Conservation (phyloP, 2,888 invertebrate genomes). For the Drosophila seclusa region DNA sequence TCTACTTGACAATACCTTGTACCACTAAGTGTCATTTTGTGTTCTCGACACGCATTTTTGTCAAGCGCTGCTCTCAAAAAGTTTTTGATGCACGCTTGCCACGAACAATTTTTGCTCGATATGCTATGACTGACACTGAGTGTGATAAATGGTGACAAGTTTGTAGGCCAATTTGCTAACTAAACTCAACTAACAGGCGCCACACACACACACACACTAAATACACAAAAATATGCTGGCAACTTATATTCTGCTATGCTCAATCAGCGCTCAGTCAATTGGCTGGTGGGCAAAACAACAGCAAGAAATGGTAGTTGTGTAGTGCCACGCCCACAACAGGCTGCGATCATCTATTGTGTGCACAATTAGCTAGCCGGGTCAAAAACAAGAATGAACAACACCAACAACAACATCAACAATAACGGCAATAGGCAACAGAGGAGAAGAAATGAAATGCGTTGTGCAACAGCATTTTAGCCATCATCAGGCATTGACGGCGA, state of each 20-base stretch:
- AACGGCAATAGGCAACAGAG: background rate
- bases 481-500: slow-evolving; percentile 38
- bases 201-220: slow-evolving; percentile 40
- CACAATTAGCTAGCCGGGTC: slow-evolving; percentile 74
- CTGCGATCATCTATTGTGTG: slow-evolving; percentile 62
- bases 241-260: slow-evolving; percentile 30
- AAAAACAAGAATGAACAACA: slow-evolving; percentile 23
- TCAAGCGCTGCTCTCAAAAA: slow-evolving; percentile 58
- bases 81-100: slow-evolving; percentile 53
- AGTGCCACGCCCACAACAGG: slow-evolving; percentile 50
- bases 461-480: slow-evolving; percentile 57
- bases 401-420: background rate
- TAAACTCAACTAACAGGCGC: slow-evolving; percentile 63
- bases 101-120: slow-evolving; percentile 49
- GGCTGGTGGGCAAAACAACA: slow-evolving; percentile 42
- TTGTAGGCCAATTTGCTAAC: slow-evolving; percentile 80
- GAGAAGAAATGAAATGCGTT: slow-evolving; percentile 39
- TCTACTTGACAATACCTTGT: slow-evolving; percentile 27
- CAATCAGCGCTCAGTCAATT: slow-evolving; percentile 53
- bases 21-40: slow-evolving; percentile 80
- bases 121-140: slow-evolving; percentile 70
- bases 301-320: slow-evolving; percentile 7
- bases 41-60: slow-evolving; percentile 79
- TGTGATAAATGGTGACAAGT: slow-evolving; percentile 81
- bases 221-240: background rate